Base-by-base conservation (phyloP, 2,113 vertebrate genomes). In the Hiodon tergisus region DNA sequence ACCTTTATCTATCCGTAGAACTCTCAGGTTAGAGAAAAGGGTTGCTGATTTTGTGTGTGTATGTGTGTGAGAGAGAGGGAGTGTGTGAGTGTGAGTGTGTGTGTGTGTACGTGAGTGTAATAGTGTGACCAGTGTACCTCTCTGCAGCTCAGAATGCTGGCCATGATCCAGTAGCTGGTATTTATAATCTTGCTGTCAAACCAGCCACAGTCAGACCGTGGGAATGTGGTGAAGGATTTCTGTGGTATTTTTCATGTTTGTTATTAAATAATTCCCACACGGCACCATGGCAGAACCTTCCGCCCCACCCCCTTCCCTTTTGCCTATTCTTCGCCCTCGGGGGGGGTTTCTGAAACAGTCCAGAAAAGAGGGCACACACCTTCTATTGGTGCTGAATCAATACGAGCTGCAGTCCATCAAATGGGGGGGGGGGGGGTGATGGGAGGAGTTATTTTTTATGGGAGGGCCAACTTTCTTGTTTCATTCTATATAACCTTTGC, bases 211-310 rank as follows among this genome's bases (percentile, higher is more conserved):
- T 85, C 58, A 50, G 86, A 88, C 83, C 86, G 87, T 90, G 90
- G 87, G 90, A 90, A 91, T 90, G 87, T 84, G 89, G 88, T 80
- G 72, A 85, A 81, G 85, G 86, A 88, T 90, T 89, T 88, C 83
- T 88, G 87, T 86, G 88, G 88, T 90, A 90, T 90, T 89, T 90
- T 90, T 88, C 87, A 91, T 91, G 88, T 91, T 90, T 90, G 87
- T 89, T 92, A 90, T 91, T 91, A 90, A 90, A 90, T 89, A 89
- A n/a, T 90, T 88, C 88, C 87, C 88, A 78, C 88, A 87, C 82
- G 88, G 86, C 87, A 89, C 85, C 81, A 69, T 75, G 79, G 88
- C 87, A 85, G 87, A 89, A 87, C 83, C 87, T 81, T 83, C 83
- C 76, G 78, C 74, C 81, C 63, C 72, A 1, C 84, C 84, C 82